Conservation (phyloP, 2,113 vertebrate genomes). For the Phyllopteryx taeniolatus region DNA sequence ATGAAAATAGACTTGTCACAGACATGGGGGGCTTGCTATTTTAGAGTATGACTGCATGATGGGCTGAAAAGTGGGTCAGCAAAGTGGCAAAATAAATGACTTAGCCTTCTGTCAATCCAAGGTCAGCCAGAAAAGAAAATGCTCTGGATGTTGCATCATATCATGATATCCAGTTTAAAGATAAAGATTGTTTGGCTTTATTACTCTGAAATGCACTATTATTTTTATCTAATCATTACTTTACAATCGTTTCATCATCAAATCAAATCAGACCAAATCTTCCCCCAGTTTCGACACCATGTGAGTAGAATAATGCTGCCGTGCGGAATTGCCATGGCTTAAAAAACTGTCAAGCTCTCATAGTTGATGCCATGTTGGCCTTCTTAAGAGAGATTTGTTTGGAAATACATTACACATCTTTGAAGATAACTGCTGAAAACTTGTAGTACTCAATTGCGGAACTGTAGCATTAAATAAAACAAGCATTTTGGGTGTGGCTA, state of each 20-base stretch:
- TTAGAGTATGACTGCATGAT: conserved; percentile 41
- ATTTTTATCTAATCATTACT: not conserved
- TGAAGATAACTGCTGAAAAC: too few relatives aligned
- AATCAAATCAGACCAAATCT: not conserved
- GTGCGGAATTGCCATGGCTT: too few relatives aligned
- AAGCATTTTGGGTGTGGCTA: too few relatives aligned
- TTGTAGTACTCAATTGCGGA: too few relatives aligned
- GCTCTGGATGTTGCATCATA: not conserved
- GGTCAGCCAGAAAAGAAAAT: not conserved
- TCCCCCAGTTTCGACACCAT: not conserved
- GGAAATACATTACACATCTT: too few relatives aligned
- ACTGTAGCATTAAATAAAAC: too few relatives aligned
- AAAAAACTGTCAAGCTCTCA: too few relatives aligned
- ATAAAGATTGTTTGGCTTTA: not conserved
- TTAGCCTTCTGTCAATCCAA: not conserved
- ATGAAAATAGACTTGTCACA: conserved; percentile 43
- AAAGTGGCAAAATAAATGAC: not conserved
- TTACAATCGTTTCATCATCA: not conserved
- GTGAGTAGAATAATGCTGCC: too few relatives aligned
- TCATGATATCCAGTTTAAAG: not conserved
- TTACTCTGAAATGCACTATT: not conserved
- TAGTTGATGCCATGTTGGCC: too few relatives aligned
- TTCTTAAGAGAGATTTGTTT: too few relatives aligned
- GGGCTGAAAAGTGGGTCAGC: conserved; percentile 27
- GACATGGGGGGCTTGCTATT: conserved; percentile 47